Conservation (phyloP, 1,140 invertebrate genomes). For the Diorhabda sublineata region DNA sequence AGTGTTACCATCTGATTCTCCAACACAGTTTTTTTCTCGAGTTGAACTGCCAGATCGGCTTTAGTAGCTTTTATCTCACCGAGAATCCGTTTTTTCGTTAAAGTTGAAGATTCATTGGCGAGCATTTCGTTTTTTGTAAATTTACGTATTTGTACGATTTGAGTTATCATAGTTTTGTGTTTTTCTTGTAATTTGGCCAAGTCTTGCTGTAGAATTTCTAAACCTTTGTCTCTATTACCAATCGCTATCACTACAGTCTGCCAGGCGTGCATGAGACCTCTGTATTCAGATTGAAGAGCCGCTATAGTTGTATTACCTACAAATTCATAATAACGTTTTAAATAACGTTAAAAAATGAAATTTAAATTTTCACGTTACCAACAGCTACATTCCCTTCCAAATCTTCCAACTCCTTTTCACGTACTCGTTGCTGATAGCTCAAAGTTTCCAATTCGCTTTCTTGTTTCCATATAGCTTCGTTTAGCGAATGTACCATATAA, state of each 20-base stretch:
- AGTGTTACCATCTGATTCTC: conserved; percentile 26
- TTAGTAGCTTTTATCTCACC: conserved; percentile 51
- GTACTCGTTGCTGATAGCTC: conserved; percentile 53
- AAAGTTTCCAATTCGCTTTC: conserved; percentile 52
- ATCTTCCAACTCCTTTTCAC: conserved; percentile 53
- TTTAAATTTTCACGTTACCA: conserved; percentile 45
- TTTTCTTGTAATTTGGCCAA: conserved; percentile 39
- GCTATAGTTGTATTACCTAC: conserved; percentile 58
- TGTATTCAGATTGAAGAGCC: conserved; percentile 63
- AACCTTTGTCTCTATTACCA: conserved; percentile 60
- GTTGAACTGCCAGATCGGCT: conserved; percentile 26
- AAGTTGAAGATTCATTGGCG: conserved; percentile 59
- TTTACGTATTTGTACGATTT: conserved; percentile 56
- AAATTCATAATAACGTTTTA: background rate
- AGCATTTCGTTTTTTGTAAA: conserved; percentile 58
- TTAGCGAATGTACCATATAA: conserved; percentile 52
- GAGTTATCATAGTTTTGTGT: conserved; percentile 28
- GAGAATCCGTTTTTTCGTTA: conserved; percentile 55
- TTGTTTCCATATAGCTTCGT: conserved; percentile 53
- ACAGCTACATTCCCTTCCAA: conserved; percentile 53
- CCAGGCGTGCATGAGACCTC: conserved; percentile 64
- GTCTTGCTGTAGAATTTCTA: conserved; percentile 57
- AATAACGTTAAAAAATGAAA: too few species aligned
- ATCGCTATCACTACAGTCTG: conserved; percentile 67
- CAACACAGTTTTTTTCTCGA: conserved; percentile 26